These are phyloP conservation scores for Lepidurus packardi DNA, from an alignment of 1,140 invertebrate species.

Conservation along the genomic window DNA sequence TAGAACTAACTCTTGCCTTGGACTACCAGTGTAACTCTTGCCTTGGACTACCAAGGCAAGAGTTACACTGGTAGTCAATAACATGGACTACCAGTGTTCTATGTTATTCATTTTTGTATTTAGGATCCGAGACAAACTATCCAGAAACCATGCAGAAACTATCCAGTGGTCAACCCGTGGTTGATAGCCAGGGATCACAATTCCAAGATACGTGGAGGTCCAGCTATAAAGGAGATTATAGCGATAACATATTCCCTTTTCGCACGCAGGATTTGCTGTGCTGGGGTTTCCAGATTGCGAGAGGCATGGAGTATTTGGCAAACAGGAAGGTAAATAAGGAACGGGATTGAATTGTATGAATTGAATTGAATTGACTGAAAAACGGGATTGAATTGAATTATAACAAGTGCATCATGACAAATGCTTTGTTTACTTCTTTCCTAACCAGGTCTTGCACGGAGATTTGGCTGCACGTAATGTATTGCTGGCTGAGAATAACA, in stretches of 20 bases:
- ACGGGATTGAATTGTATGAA: background rate
- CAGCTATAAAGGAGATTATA: constrained; percentile 63
- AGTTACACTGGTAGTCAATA: too few species aligned
- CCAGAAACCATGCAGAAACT: too few species aligned
- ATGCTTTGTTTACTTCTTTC: constrained; percentile 35
- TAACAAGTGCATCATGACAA: constrained; percentile 40
- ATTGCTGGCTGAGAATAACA: constrained; percentile 78
- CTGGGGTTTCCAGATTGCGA: constrained; percentile 88
- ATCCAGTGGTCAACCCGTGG: constrained; percentile 40
- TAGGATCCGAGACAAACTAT: background rate
- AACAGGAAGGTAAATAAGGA: constrained; percentile 60
- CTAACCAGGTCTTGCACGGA: constrained; percentile 74
- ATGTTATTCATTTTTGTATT: too few species aligned
- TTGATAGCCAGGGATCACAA: constrained; percentile 52
- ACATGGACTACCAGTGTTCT: too few species aligned
- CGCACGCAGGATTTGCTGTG: constrained; percentile 75
- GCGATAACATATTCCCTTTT: constrained; percentile 50
- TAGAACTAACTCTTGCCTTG: too few species aligned
- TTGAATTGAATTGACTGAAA: too few species aligned
- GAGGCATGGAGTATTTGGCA: constrained; percentile 93
- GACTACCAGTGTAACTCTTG: too few species aligned
- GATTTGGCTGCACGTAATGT: constrained; percentile 95
- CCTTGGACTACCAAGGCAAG: too few species aligned
- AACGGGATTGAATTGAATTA: background rate
- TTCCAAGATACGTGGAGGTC: constrained; percentile 65